Conservation (phyloP, 2,888 invertebrate species). For the Camptogramma bilineatum region DNA sequence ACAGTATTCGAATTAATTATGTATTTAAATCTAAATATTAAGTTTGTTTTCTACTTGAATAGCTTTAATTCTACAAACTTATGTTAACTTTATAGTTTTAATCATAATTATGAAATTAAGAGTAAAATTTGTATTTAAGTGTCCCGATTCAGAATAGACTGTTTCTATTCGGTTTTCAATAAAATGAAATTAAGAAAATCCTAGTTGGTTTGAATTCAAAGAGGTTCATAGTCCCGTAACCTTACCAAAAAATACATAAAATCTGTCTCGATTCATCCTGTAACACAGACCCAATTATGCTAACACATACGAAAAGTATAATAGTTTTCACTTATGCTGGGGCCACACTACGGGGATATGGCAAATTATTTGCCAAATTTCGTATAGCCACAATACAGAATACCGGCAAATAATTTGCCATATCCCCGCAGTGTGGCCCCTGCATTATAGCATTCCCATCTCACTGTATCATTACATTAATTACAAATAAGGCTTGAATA, state of each 20-base stretch:
- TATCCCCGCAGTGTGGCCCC: too few relatives aligned
- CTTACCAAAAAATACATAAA: background rate
- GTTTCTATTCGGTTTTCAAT: background rate
- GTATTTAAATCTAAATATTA: background rate
- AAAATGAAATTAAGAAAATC: background rate
- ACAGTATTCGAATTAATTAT: constrained; percentile 9
- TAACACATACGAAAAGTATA: background rate
- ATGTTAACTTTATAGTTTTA: constrained; percentile 6
- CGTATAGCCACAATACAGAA: too few relatives aligned
- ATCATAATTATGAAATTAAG: background rate
- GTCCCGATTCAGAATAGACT: background rate
- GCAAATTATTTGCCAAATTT: too few relatives aligned
- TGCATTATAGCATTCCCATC: background rate
- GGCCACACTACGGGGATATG: too few relatives aligned
- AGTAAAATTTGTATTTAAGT: background rate
- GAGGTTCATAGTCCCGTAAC: background rate
- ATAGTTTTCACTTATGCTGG: background rate
- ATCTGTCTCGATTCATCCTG: background rate
- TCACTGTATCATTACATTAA: background rate
- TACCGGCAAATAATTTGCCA: too few relatives aligned
- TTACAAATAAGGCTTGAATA: too few relatives aligned
- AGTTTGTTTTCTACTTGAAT: constrained; percentile 4
- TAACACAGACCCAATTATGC: background rate
- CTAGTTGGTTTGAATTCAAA: background rate
- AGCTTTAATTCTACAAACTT: constrained; percentile 4